Evolutionary conservation across 1,140 invertebrate species (phyloP).

Genomic region (Cecropterus lyciades): DNA sequence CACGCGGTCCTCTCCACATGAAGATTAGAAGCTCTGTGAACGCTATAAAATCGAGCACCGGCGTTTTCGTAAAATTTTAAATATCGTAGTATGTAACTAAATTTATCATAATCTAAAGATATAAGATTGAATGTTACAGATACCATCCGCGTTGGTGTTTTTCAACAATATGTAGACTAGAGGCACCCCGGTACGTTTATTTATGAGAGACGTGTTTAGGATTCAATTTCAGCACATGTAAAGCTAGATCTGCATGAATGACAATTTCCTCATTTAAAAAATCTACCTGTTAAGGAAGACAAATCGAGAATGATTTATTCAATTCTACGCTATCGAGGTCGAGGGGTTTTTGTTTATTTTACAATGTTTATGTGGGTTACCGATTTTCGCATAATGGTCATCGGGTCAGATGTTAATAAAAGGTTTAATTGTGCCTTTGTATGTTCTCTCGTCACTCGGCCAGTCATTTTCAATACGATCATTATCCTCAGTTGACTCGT

Average conservation of each 20-base stretch:
- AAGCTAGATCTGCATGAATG: constrained; percentile 79
- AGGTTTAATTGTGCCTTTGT: constrained; percentile 52
- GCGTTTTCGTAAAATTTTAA: background rate
- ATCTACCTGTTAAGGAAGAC: constrained; percentile 77
- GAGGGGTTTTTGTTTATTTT: constrained; percentile 64
- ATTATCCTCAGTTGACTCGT: constrained; percentile 74
- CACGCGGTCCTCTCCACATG: constrained; percentile 1
- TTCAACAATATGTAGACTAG: constrained; percentile 61
- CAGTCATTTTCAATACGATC: constrained; percentile 70
- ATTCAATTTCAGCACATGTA: constrained; percentile 80
- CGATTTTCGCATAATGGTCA: constrained; percentile 59
- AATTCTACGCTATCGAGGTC: constrained; percentile 65
- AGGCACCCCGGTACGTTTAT: constrained; percentile 63
- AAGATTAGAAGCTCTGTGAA: constrained; percentile 17
- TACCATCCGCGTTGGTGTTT: constrained; percentile 68
- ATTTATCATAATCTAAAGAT: background rate
- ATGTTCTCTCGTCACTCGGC: constrained; percentile 44
- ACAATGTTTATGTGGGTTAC: constrained; percentile 66
- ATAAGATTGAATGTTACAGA: constrained; percentile 6
- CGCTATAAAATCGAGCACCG: constrained; percentile 11
- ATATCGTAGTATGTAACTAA: background rate
- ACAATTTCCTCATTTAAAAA: constrained; percentile 78
- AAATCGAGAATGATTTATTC: constrained; percentile 78
- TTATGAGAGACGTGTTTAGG: constrained; percentile 76
- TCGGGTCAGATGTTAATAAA: constrained; percentile 54